Base-by-base conservation (phyloP, 1,140 invertebrate genomes). In the Drosophila micromelanica region DNA sequence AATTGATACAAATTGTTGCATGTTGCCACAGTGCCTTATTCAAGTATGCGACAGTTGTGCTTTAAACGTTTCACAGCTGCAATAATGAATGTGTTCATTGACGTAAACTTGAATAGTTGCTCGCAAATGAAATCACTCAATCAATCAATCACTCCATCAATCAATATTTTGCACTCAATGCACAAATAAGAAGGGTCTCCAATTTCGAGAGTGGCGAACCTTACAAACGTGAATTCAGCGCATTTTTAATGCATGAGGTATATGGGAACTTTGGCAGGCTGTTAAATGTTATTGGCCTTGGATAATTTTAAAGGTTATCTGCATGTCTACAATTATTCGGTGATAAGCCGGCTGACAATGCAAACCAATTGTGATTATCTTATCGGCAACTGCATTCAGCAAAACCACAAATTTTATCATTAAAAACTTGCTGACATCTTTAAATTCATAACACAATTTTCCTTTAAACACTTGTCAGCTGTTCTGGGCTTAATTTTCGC, bases 1-100 rank as follows among this genome's bases (percentile, higher is more conserved):
- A 82, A 82, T 82, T 84, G 59, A 84, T 49, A 69, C 57, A 79
- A 84, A 76, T 84, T 72, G 72, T 79, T 72, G 80, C 80, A 78
- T 82, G 48, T 32, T 30, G 69, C 68, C 20, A 71, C 60, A 63
- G 30, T 48, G 40, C 1, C n/a, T n/a, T 32, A 51, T 45, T 42
- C 38, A 35, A 69, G 42, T 63, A 37, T 46, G 40, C 60, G 30
- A 12, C 65, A 35, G 27, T 12, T 35, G 35, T 1, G 17, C 17
- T 17, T 17, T 17, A 17, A 15, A 27, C 37, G 30, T 30, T 59
- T 40, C 23, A 30, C 55, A 32, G 20, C 40, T 42, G 45, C 48
- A 38, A 5, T 12, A 40, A 54, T 32, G 15, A 37, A 8, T 35
- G 54, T 30, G 54, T 30, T 54, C 49, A 40, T 57, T 57, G 54